Evolutionary conservation across 2,888 invertebrate species (phyloP).

Genomic region (Germaria angustata): DNA sequence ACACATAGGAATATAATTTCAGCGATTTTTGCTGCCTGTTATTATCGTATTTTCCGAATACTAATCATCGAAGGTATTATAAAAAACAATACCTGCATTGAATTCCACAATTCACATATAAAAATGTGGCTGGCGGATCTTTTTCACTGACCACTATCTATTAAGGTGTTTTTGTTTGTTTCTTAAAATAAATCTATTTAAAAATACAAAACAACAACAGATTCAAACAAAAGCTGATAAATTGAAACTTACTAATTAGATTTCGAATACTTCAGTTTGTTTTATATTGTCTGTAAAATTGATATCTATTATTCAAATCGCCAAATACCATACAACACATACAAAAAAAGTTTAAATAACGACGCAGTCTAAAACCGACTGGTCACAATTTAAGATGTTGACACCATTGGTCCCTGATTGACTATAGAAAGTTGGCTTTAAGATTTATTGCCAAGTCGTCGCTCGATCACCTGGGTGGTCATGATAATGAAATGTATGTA

Average conservation of each 20-base stretch:
- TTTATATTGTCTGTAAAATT: constrained; percentile 12
- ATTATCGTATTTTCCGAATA: no score
- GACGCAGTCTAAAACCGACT: neutral
- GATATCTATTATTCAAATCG: constrained; percentile 32
- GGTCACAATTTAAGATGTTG: constrained; percentile 38
- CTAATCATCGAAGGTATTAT: no score
- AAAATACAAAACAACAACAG: constrained; percentile 67
- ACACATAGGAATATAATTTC: no score
- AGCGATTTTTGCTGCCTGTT: no score
- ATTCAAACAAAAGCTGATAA: constrained; percentile 74
- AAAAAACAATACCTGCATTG: no score
- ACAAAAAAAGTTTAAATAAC: neutral
- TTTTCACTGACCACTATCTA: neutral
- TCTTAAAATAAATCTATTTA: neutral
- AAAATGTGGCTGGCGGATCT: no score
- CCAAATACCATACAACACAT: neutral
- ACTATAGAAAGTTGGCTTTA: constrained; percentile 25
- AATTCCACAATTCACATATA: no score
- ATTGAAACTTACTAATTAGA: constrained; percentile 70
- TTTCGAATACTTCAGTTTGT: constrained; percentile 15
- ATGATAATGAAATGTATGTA: neutral
- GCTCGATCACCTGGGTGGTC: constrained; percentile 39
- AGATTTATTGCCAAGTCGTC: constrained; percentile 22
- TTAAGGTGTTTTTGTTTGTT: constrained; percentile 4
- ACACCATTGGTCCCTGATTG: constrained; percentile 50